Percentiles rank a stretch among this genome's conserved stretches.
Evolutionary conservation across 2,113 vertebrate species (phyloP).

Genomic region (Oostethus manadensis): DNA sequence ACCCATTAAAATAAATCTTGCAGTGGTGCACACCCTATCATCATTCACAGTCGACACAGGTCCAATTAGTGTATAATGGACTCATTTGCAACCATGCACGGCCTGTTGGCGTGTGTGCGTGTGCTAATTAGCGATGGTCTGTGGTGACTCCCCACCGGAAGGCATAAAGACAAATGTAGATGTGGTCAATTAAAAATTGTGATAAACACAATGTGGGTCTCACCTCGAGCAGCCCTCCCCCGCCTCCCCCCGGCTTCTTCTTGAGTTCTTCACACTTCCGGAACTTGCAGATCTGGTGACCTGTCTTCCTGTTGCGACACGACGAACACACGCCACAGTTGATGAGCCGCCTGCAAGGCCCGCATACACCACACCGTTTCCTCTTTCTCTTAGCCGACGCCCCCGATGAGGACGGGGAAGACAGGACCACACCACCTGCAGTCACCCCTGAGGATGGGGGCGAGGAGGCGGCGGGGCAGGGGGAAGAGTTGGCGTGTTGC

Average conservation of each 20-base stretch:
- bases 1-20: constrained; percentile 28
- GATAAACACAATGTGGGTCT: constrained; percentile 35
- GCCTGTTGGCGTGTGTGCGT: constrained; percentile 1
- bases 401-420: constrained; percentile 40
- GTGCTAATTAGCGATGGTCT: constrained; percentile 7
- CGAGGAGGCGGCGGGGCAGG: constrained; percentile 65
- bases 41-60: constrained; percentile 40
- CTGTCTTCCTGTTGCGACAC: constrained; percentile 94
- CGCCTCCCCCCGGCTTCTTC: constrained; percentile 88
- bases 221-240: constrained; percentile 79
- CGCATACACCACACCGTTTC: constrained; percentile 91
- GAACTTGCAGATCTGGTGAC: constrained; percentile 99
- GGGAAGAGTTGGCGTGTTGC: constrained; percentile 76
- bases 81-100: constrained; percentile 37
- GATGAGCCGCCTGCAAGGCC: constrained; percentile 90
- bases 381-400: constrained; percentile 86
- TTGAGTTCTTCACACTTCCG: constrained; percentile 97
- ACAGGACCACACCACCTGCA: constrained; percentile 39
- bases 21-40: constrained; percentile 19
- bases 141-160: constrained; percentile 1
- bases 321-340: constrained; percentile 97
- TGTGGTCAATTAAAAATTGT: constrained; percentile 21
- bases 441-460: constrained; percentile 62
- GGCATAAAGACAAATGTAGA: constrained; percentile 35
- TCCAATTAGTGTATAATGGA: constrained; percentile 62